Percentiles rank a stretch among this genome's conserved stretches.
Evolutionary conservation across 35 echinoderm and acorn worm species (phyloP).

Genomic region (Ophiothrix spiculata): DNA sequence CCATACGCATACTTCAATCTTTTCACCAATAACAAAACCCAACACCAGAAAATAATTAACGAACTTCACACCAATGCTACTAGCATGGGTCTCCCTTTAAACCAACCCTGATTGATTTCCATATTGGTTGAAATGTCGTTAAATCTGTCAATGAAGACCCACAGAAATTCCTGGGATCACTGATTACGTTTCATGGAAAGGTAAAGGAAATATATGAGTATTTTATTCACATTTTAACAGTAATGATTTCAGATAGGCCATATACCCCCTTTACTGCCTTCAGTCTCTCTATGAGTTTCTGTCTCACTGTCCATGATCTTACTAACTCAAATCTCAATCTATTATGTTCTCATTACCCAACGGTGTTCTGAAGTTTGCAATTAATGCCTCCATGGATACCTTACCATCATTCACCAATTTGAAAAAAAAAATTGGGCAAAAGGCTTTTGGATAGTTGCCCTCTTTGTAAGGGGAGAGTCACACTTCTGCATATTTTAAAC

Average conservation of each 20-base stretch:
- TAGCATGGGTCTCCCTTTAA: conserved; percentile 13
- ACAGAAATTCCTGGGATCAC: neutral
- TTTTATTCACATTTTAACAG: neutral
- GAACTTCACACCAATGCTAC: neutral
- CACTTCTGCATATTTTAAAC: too few species aligned
- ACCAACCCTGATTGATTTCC: neutral
- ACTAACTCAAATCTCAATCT: neutral
- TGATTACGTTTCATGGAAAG: conserved; percentile 22
- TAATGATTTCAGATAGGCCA: conserved; percentile 13
- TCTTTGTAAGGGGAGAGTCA: too few species aligned
- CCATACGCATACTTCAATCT: neutral
- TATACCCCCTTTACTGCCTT: neutral
- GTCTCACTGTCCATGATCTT: conserved; percentile 16
- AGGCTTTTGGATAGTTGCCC: neutral
- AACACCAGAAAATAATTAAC: neutral
- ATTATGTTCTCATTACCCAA: neutral
- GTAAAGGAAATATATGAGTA: neutral
- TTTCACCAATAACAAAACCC: neutral
- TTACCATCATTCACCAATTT: neutral
- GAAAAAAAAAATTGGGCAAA: neutral
- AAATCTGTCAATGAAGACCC: conserved; percentile 7
- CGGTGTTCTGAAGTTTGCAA: neutral
- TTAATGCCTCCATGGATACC: neutral
- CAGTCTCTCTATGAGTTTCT: conserved; percentile 7
- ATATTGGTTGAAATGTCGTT: neutral